Conservation (phyloP, 2,113 vertebrate genomes). For the Mustela nigripes region DNA sequence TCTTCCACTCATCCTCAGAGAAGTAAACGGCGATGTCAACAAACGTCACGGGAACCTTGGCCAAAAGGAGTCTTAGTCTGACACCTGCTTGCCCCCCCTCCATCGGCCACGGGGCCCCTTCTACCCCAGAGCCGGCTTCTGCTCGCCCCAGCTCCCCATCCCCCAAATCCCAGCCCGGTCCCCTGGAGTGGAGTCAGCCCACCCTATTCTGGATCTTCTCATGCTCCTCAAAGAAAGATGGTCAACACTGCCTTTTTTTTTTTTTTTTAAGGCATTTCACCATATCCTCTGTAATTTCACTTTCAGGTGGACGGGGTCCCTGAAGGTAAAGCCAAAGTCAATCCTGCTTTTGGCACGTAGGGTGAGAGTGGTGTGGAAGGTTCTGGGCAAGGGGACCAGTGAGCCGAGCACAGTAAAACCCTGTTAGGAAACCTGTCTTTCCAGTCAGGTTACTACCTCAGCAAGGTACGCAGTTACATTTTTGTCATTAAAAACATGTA, state of each 20-base stretch:
- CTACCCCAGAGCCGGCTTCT: neutral
- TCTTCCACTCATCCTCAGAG: slow-evolving; percentile 91
- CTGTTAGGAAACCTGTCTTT: slow-evolving; percentile 31
- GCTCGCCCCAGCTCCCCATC: rapidly evolving
- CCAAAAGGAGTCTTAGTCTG: neutral
- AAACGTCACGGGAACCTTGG: slow-evolving; percentile 88
- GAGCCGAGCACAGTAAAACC: neutral
- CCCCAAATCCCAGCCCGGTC: neutral
- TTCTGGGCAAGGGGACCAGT: neutral
- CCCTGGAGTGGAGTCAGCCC: neutral
- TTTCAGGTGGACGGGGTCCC: neutral
- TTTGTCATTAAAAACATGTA: neutral
- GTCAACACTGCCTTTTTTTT: neutral
- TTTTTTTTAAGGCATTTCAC: neutral
- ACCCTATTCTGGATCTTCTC: neutral
- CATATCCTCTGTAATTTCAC: neutral
- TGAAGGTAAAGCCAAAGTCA: neutral
- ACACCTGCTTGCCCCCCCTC: rapidly evolving
- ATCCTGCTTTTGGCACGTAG: neutral
- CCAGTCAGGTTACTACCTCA: slow-evolving; percentile 3
- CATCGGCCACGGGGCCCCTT: rapidly evolving
- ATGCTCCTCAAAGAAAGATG: neutral
- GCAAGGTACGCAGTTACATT: neutral
- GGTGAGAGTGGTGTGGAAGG: neutral
- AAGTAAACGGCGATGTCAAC: slow-evolving; percentile 90